Base-by-base conservation (phyloP, 2,113 vertebrate species). In the Nematolebias whitei region DNA sequence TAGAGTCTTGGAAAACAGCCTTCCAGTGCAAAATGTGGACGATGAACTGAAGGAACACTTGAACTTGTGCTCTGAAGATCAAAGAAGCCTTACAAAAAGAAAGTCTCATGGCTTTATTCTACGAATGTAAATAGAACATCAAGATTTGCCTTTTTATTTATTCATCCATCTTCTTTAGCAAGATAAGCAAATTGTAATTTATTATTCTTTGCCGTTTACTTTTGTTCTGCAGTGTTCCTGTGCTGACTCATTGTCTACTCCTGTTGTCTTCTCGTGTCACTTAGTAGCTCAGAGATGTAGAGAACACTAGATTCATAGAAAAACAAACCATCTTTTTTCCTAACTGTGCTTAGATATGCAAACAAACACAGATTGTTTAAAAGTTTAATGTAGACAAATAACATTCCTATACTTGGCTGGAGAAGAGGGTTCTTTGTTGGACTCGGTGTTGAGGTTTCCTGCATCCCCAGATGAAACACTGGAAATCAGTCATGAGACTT, bases 121-220 rank as follows among this genome's bases (percentile, higher is more conserved):
- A 77, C 89, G 91, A 93, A 92, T 93, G 88, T 90, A 91, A 87
- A 92, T 91, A 89, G 57, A 85, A 84, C 61, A 68, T 84, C 59
- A 62, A 83, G 82, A 90, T 87, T 35, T 80, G 86, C 90, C 65
- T 20, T 83, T 81, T 87, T n/a, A n/a, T n/a, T 75, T 61, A 24
- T 49, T 76, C 85, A 81, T 59, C 61, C 71, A 63, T 64, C 77
- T 85, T 85, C 60, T 84, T 88, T 86, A 79, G 52, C 78, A 84
- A 81, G 45, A 84, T 54, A 53, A 81, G 79, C 51, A 58, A 70
- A 85, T 44, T 87, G 56, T 72, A 24, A 51, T 57, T 78, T 78
- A 72, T 52, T 20, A 32, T 48, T 83, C 63, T 47, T 72, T 40
- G n/a, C n/a, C 59, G 63, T 76, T 78, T 74, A 61, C 29, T 50